These are phyloP conservation scores for Dendrocincla tyrannina DNA, from an alignment of 2,797 vertebrate genomes.

Conservation along the genomic window DNA sequence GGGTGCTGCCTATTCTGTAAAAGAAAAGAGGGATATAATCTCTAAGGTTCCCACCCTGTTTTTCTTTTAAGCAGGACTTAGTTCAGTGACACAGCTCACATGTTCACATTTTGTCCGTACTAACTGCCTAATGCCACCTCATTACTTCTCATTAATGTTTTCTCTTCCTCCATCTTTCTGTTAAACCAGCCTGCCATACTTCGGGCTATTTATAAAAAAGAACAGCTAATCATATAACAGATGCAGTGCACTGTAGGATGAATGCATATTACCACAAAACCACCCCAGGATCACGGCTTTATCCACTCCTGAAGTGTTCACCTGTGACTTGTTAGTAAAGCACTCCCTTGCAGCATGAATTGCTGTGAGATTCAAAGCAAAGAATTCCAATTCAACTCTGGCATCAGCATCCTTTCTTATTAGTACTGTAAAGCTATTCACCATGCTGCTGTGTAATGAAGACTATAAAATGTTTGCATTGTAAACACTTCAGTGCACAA, in stretches of 20 bases:
- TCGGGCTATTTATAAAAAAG: background rate
- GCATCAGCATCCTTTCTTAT: slow-evolving; percentile 27
- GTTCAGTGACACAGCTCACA: background rate
- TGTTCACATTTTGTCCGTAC: background rate
- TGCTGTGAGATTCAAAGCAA: background rate
- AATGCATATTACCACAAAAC: background rate
- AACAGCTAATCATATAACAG: slow-evolving; percentile 33
- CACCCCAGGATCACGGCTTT: background rate
- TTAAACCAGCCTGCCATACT: background rate
- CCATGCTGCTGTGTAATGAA: background rate
- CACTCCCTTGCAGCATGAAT: background rate
- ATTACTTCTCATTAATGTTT: slow-evolving; percentile 12
- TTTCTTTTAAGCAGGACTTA: background rate
- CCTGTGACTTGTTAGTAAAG: slow-evolving; percentile 36
- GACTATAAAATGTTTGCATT: background rate
- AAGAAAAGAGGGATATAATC: background rate
- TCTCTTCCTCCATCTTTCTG: background rate
- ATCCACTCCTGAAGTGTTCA: background rate
- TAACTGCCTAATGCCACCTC: background rate
- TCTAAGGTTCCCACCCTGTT: background rate
- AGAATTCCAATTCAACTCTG: background rate
- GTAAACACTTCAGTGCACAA: background rate
- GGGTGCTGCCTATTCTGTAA: background rate
- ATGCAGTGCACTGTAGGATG: background rate
- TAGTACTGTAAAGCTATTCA: slow-evolving; percentile 12